Base-by-base conservation (phyloP, 1,140 invertebrate genomes). In the Calephelis nemesis region DNA sequence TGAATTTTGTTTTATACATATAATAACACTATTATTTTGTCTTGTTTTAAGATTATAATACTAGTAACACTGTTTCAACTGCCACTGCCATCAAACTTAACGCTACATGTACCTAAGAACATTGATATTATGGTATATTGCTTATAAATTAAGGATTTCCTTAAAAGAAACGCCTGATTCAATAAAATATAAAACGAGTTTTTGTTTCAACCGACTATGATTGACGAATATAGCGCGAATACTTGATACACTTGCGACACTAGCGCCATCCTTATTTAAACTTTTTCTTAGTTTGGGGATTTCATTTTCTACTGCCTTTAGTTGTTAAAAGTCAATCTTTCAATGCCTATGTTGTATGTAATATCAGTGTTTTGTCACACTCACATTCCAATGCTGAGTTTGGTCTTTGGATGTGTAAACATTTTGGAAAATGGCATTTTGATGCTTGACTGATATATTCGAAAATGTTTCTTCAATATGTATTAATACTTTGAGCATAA, bases 41-140 rank as follows among this genome's bases (percentile, higher is more conserved):
- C 42, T 42, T 4, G 7, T 42, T 8, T 5, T 42, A 7, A 1
- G 3, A 45, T 45, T 45, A 4, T 45, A 45, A 45, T 6, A 45
- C 42, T 45, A 45, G 42, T 9, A 45, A 45, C 42, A 45, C 42
- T 9, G 1, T 30, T 30, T 30, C 3, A 2, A 30, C 8, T 45
- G 7, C 45, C 66, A 72, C 70, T 72, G 70, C 70, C 70, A 65
- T 62, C 15, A 12, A 13, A 10, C 19, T 45, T 65, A 40, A 67
- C 5, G 66, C 70, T 72, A 68, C 70, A 62, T 11, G 70, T 72
- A 72, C 70, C 70, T 72, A 68, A 30, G 9, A 63, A 48, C 63
- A 64, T 49, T 64, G 63, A 49, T 64, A 49, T 49, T 64, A 64
- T 48, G 49, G 30, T 30, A 30, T 19, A 19, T 15, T 47, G 15